These are phyloP conservation scores for Tichodroma muraria DNA, from an alignment of 2,113 vertebrate species.

Conservation along the genomic window DNA sequence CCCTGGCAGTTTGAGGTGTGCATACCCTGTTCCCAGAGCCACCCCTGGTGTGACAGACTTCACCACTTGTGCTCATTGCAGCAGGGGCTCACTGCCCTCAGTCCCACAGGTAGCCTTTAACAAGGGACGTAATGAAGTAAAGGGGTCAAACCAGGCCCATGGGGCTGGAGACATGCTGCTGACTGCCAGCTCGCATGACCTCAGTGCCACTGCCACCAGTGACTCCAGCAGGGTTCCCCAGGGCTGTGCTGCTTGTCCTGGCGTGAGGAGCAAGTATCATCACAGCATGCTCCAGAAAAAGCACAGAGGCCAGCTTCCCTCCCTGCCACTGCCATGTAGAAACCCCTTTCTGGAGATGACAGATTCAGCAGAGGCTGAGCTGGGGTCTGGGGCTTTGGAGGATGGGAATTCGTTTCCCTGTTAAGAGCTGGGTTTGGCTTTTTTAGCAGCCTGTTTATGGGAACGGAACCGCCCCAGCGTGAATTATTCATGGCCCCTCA, in stretches of 20 bases:
- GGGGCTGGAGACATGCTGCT: neutral
- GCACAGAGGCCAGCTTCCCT: neutral
- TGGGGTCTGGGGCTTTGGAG: neutral
- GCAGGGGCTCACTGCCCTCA: neutral
- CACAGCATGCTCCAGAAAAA: rapidly evolving
- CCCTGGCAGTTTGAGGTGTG: neutral
- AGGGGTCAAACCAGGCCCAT: neutral
- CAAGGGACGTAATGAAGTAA: neutral
- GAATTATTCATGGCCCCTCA: slow-evolving; percentile 61
- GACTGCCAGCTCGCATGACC: rapidly evolving
- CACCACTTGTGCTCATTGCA: neutral
- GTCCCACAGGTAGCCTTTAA: neutral
- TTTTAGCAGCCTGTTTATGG: slow-evolving; percentile 55
- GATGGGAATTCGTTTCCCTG: slow-evolving; percentile 18
- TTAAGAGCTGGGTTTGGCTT: slow-evolving; percentile 6
- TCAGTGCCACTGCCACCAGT: neutral
- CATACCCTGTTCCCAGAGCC: neutral
- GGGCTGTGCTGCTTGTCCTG: rapidly evolving
- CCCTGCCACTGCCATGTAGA: rapidly evolving
- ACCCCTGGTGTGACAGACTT: neutral
- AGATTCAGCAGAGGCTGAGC: neutral
- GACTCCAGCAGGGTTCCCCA: neutral
- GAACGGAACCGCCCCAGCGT: slow-evolving; percentile 27
- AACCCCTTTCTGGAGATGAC: neutral
- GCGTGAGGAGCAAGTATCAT: rapidly evolving